Percentiles rank a stretch among this genome's conserved stretches.
These are phyloP conservation scores for Caenorhabditis latens DNA, from an alignment of 1,140 invertebrate genomes.

Conservation along the genomic window DNA sequence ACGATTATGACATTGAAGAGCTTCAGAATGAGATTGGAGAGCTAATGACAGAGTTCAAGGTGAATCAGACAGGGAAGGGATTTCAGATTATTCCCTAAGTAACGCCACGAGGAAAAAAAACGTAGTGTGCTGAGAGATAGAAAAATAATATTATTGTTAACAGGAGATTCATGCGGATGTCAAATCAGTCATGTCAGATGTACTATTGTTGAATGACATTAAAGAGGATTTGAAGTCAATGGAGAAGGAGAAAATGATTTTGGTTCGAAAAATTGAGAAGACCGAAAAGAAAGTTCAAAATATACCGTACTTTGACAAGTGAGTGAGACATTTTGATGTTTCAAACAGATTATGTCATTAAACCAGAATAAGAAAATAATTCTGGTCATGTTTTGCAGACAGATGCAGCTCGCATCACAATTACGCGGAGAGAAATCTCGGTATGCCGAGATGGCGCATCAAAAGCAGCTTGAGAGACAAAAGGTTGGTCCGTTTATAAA, in stretches of 20 bases:
- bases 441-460: background rate
- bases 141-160: background rate
- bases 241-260: slow-evolving; percentile 60
- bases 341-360: background rate
- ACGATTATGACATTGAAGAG: slow-evolving; percentile 55
- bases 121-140: background rate
- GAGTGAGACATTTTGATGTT: background rate
- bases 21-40: slow-evolving; percentile 58
- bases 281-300: slow-evolving; percentile 56
- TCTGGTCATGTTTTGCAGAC: background rate
- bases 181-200: slow-evolving; percentile 23
- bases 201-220: slow-evolving; percentile 56
- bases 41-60: slow-evolving; percentile 53
- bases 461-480: slow-evolving; percentile 18
- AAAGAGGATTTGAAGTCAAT: slow-evolving; percentile 59
- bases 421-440: slow-evolving; percentile 13
- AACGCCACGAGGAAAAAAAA: background rate
- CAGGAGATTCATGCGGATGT: slow-evolving; percentile 52
- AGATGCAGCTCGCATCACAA: slow-evolving; percentile 34
- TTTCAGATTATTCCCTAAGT: background rate
- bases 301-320: slow-evolving; percentile 56
- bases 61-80: background rate
- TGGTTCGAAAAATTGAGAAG: slow-evolving; percentile 55
- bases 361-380: background rate
- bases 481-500: slow-evolving; percentile 24